Evolutionary conservation across 2,113 vertebrate species (phyloP).

Genomic region (Trichomycterus rosablanca): DNA sequence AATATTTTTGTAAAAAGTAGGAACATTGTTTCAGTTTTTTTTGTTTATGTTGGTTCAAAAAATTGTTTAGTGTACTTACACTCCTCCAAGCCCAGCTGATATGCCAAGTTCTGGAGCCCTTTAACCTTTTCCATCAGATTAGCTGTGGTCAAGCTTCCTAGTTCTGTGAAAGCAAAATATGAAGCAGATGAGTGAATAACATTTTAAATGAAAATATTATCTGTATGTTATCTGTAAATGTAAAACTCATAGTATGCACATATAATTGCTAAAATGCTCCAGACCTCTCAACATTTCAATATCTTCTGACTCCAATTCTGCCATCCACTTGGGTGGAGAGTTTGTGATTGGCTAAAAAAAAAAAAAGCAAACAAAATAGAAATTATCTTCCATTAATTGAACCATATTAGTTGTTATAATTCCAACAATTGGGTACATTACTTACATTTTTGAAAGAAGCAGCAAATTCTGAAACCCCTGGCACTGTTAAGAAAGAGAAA

Average conservation of each 20-base stretch:
- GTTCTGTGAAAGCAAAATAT: constrained; percentile 62
- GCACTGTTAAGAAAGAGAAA: constrained; percentile 74
- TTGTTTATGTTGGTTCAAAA: too few species aligned
- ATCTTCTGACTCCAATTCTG: constrained; percentile 93
- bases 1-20: too few species aligned
- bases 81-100: constrained; percentile 94
- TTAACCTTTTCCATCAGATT: constrained; percentile 99
- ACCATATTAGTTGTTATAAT: too few species aligned
- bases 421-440: constrained; percentile 29
- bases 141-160: constrained; percentile 94
- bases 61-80: constrained; percentile 83
- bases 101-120: constrained; percentile 94
- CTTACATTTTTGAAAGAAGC: constrained; percentile 98
- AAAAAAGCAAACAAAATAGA: constrained; percentile 10
- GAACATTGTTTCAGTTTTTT: too few species aligned
- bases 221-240: not conserved
- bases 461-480: constrained; percentile 96
- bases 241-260: not conserved
- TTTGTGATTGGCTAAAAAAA: constrained; percentile 82
- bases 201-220: not conserved
- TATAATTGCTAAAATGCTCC: not conserved
- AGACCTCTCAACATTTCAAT: constrained; percentile 97
- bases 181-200: not conserved
- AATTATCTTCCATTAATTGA: too few species aligned
- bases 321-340: constrained; percentile 98